Evolutionary conservation across 2,888 invertebrate genomes (phyloP), one percentile per base, ranked within the genome.

Genomic region (Rhagonycha fulva): DNA sequence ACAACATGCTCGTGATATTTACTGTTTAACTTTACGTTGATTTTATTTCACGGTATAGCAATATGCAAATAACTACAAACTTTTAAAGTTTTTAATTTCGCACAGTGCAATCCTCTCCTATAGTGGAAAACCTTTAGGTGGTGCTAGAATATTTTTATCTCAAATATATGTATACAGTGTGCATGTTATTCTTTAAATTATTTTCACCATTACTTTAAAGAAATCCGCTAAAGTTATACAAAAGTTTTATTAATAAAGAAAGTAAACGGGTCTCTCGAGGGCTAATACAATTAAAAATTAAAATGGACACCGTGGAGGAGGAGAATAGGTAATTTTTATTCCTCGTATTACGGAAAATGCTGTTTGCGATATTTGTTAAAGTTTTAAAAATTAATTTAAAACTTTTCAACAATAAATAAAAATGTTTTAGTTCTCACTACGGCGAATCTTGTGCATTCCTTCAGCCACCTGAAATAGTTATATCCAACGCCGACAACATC

Each of bases 271-370:
- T 83, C 76, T 83, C 76, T 71, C 82, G 81, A 83, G 80, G 79
- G 79, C 80, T 82, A 82, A 83, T 82, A 85, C 84, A 86, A 86
- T 86, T 85, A 84, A 84, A 82, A 82, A 79, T 82, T 83, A 83
- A 84, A 85, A 86, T 86, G 86, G 86, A 86, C 84, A 84, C 84
- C 71, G 83, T 85, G 80, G 82, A 84, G 71, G 86, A 86, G 81
- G 86, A 86, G 83, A 76, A 78, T 72, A 80, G 79, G 77, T 79
- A 76, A 66, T 66, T 24, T 66, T 66, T 24, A 66, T 24, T 12
- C n/a, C n/a, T n/a, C 47, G 47, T 2, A 47, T n/a, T 47, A 47
- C 47, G 7, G 47, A 2, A n/a, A 70, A 23, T 9, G 14, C 14
- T 24, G 7, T 69, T n/a, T 70, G 47, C n/a, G 60, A 62, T 70